These are phyloP conservation scores for Panurus biarmicus DNA, from an alignment of 2,113 vertebrate species.

Conservation along the genomic window DNA sequence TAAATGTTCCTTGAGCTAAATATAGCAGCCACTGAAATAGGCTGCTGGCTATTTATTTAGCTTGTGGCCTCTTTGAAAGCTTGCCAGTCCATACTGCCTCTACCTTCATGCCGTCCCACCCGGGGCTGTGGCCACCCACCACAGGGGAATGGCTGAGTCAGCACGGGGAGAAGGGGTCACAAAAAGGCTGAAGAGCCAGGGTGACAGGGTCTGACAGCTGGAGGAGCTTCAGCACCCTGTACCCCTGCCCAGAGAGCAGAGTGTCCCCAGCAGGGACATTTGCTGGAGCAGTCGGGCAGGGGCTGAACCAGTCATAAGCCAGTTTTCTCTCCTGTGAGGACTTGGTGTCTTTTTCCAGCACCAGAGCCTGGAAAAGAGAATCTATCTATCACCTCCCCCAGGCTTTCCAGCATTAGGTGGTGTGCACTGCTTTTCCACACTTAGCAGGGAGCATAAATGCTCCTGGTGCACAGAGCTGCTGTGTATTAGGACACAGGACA, in stretches of 20 bases:
- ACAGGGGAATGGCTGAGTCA: background rate
- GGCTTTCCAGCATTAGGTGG: background rate
- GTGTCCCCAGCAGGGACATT: background rate
- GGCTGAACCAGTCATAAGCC: background rate
- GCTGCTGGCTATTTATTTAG: conserved; percentile 62
- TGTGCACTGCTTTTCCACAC: background rate
- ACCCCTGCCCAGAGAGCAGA: background rate
- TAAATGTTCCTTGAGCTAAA: conserved; percentile 69
- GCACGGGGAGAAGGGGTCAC: background rate
- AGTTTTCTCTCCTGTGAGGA: background rate
- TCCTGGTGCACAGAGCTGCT: background rate
- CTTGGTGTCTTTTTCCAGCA: background rate
- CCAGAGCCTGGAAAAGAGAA: background rate
- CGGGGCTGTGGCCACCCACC: conserved; percentile 6
- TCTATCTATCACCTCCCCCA: background rate
- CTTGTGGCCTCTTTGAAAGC: conserved; percentile 47
- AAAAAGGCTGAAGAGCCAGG: background rate
- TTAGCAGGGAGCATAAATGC: background rate
- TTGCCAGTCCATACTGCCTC: conserved; percentile 32
- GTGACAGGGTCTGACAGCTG: background rate
- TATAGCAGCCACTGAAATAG: conserved; percentile 64
- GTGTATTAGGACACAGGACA: background rate
- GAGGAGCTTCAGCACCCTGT: background rate
- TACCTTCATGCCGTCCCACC: background rate
- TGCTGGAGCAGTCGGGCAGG: accelerated